Conservation (phyloP, 2,797 vertebrate genomes). For the Pseudopleuronectes americanus region DNA sequence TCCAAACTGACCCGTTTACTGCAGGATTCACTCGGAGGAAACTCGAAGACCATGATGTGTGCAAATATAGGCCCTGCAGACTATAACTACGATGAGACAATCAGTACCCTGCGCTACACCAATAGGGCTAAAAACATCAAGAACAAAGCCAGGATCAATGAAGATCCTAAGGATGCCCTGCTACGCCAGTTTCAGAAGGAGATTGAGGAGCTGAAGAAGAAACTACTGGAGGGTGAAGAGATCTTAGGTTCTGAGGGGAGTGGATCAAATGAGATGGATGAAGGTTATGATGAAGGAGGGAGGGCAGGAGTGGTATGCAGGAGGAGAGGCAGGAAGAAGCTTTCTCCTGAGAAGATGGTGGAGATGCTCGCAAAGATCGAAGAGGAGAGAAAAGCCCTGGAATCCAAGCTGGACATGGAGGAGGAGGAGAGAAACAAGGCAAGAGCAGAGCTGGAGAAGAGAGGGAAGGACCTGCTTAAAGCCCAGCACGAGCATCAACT, state of each 20-base stretch:
- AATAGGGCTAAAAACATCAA: conserved; percentile 99
- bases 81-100: conserved; percentile 99
- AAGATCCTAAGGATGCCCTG: conserved; percentile 97
- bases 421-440: conserved; percentile 99
- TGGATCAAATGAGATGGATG: conserved; percentile 94
- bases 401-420: conserved; percentile 99
- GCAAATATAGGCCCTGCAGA: conserved; percentile 98
- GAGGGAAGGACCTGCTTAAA: conserved; percentile 98
- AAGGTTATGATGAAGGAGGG: conserved; percentile 88
- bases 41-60: conserved; percentile 99
- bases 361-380: conserved; percentile 99
- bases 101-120: conserved; percentile 96
- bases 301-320: conserved; percentile 91
- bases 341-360: conserved; percentile 97
- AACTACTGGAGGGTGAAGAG: conserved; percentile 97
- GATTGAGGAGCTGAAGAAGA: conserved; percentile 98
- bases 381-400: conserved; percentile 95
- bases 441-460: conserved; percentile 94
- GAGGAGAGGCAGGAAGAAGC: conserved; percentile 96
- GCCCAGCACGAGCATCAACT: conserved; percentile 97
- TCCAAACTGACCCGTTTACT: conserved; percentile 97
- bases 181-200: conserved; percentile 98
- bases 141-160: conserved; percentile 99
- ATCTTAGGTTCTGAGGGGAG: conserved; percentile 96
- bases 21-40: conserved; percentile 97